Conservation (phyloP, 1,140 invertebrate genomes). For the Battus philenor region DNA sequence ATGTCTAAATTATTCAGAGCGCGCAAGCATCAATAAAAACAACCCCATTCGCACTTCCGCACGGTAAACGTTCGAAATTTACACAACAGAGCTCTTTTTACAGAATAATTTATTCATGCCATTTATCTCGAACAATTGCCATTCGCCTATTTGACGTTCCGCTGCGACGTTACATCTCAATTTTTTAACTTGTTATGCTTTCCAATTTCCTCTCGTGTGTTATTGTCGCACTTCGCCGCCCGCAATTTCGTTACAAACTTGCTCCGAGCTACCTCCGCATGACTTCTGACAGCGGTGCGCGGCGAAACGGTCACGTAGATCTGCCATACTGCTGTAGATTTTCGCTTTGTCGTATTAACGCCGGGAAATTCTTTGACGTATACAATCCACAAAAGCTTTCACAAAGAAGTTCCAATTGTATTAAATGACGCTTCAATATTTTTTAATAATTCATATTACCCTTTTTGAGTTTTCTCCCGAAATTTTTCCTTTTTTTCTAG, state of each 20-base stretch:
- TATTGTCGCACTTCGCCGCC: slow-evolving; percentile 22
- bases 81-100: slow-evolving; percentile 11
- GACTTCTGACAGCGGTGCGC: slow-evolving; percentile 17
- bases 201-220: slow-evolving; percentile 28
- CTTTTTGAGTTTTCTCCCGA: no score
- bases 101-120: slow-evolving; percentile 15
- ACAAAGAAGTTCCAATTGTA: no score
- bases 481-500: no score
- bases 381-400: no score
- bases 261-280: slow-evolving; percentile 19
- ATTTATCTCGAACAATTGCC: slow-evolving; percentile 14
- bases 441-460: no score
- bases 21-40: slow-evolving; percentile 8
- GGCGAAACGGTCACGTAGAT: slow-evolving; percentile 14
- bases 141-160: slow-evolving; percentile 9
- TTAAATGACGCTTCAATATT: no score
- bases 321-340: no score
- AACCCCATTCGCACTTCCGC: slow-evolving; percentile 8
- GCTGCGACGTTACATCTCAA: slow-evolving; percentile 2
- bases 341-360: no score
- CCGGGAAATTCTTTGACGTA: no score
- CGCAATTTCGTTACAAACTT: slow-evolving; percentile 31
- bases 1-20: slow-evolving; percentile 5
- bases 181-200: slow-evolving; percentile 30
- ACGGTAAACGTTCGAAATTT: neutral